phyloP scores from a whole-genome alignment of 2,888 invertebrate genomes.

The Apeira syringaria region DNA sequence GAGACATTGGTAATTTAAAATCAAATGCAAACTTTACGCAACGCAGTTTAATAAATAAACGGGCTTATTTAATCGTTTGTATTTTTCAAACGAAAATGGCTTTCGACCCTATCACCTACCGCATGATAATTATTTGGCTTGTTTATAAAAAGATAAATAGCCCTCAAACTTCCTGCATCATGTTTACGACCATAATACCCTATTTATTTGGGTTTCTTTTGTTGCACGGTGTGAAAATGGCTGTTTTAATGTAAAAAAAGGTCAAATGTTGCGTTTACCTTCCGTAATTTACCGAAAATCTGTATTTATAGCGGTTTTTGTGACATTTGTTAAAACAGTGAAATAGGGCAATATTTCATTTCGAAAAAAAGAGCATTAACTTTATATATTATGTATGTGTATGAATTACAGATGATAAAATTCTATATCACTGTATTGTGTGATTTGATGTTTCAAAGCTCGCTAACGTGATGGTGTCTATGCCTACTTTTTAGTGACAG shows the following conservation, averaged over 20 bases:
- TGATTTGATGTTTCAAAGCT: no score
- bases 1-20: no score
- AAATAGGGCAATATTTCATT: constrained; percentile 18
- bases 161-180: constrained; percentile 36
- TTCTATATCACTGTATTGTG: no score
- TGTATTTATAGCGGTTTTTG: constrained; percentile 22
- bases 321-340: constrained; percentile 19
- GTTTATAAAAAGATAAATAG: constrained; percentile 42
- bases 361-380: no score
- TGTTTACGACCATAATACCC: constrained; percentile 40
- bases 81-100: constrained; percentile 24
- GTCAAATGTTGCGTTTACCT: constrained; percentile 20
- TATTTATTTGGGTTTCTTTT: constrained; percentile 37
- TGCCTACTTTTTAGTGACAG: no score
- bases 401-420: no score
- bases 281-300: constrained; percentile 22
- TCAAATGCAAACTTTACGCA: no score
- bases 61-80: constrained; percentile 28
- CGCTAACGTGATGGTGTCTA: no score
- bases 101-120: constrained; percentile 37
- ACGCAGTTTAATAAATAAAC: no score
- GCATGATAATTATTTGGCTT: constrained; percentile 34
- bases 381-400: no score
- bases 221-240: constrained; percentile 28
- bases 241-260: constrained; percentile 21